Evolutionary conservation across 2,888 invertebrate genomes (phyloP), one percentile per base, ranked within the genome.

Genomic region (Pemphredon lugubris): DNA sequence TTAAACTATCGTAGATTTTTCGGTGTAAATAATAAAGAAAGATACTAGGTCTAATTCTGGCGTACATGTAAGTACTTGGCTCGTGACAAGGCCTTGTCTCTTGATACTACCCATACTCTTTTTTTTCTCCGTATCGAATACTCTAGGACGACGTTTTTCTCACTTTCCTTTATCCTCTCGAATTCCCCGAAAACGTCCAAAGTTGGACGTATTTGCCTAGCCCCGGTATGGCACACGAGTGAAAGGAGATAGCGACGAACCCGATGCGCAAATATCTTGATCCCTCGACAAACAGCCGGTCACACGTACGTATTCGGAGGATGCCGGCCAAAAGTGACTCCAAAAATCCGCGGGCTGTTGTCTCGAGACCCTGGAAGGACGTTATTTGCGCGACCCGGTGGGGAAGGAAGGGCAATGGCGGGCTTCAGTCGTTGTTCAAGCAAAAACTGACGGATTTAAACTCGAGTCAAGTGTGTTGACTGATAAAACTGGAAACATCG

Each of bases 401-500:
- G 18, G 51, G 20, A 6, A 39, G 30, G 51, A n/a, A 26, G 14
- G 32, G n/a, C 23, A 44, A 57, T 20, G 53, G 59, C 40, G 44
- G 60, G 59, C 67, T 64, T 70, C 66, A 69, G 63, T 59, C 63
- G 61, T 70, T 75, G 69, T 73, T 63, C 69, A 64, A 77, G 75
- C 75, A 72, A 77, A 72, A 83, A 77, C 75, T 73, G 68, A 70
- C 75, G 83, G 83, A 85, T 85, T 85, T 82, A 82, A 83, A 83
- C 82, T 77, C 79, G 78, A 80, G 84, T 83, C 83, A 82, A 85
- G 85, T 84, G 84, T 73, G 77, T 82, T 81, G 80, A 75, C 80
- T 77, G 85, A 85, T 85, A 85, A 85, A 84, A 81, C 82, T 80
- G 81, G 73, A 81, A 84, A 84, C 81, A 81, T 71, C 68, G 73